These are phyloP conservation scores for Lacerta viridis DNA, from an alignment of 2,797 vertebrate species.

Conservation along the genomic window DNA sequence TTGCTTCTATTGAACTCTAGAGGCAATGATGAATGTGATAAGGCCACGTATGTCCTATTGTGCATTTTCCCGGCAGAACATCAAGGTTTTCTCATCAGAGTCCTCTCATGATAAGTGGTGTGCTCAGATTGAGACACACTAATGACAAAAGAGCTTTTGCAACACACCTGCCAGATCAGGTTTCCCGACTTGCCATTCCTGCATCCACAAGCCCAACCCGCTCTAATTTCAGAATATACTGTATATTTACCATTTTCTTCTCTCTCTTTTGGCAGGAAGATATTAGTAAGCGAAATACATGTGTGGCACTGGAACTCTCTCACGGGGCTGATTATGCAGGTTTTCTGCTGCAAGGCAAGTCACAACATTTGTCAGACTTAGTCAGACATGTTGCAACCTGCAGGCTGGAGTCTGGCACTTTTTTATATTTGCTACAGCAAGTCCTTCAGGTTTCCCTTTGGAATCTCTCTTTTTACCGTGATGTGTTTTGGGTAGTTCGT, in stretches of 20 bases:
- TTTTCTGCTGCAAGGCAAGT: slow-evolving; percentile 86
- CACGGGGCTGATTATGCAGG: slow-evolving; percentile 83
- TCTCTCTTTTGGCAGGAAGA: slow-evolving; percentile 82
- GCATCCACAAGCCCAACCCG: background rate
- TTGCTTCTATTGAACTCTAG: background rate
- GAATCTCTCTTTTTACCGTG: background rate
- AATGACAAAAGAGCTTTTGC: too few species aligned
- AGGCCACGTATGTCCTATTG: background rate
- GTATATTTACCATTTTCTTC: background rate
- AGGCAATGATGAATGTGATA: background rate
- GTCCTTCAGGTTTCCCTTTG: background rate
- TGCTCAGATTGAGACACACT: background rate
- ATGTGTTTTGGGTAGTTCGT: background rate
- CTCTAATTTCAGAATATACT: background rate
- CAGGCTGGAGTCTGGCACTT: background rate
- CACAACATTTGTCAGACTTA: background rate
- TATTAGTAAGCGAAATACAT: slow-evolving; percentile 83
- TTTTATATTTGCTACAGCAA: background rate
- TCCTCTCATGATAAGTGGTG: background rate
- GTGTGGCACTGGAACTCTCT: slow-evolving; percentile 82
- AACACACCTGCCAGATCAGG: background rate
- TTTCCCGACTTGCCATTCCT: background rate
- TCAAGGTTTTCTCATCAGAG: slow-evolving; percentile 26
- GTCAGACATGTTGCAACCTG: background rate
- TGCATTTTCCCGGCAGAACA: background rate